These are phyloP conservation scores for Harpalus rubripes DNA, from an alignment of 2,888 invertebrate species.

Conservation along the genomic window DNA sequence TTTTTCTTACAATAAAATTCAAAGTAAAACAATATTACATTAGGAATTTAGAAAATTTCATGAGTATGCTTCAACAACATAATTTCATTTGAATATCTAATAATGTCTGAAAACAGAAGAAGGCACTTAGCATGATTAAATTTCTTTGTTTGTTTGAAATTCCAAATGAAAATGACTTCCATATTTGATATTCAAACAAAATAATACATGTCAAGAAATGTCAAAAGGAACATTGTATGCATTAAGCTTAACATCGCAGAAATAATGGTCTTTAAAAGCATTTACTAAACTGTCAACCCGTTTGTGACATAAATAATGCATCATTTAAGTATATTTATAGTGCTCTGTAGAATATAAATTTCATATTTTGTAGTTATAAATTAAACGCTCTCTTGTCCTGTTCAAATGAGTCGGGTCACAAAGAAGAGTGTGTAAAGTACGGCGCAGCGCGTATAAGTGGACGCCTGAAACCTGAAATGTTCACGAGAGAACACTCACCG, in stretches of 20 bases:
- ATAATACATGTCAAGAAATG: neutral
- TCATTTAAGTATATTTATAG: conserved; percentile 34
- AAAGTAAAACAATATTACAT: neutral
- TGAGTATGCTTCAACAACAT: neutral
- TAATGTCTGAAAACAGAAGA: neutral
- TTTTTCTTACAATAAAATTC: no score
- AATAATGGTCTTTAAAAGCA: conserved; percentile 17
- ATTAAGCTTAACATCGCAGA: neutral
- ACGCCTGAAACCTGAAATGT: conserved; percentile 6
- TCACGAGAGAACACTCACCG: neutral
- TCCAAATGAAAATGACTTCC: neutral
- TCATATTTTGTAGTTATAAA: conserved; percentile 23
- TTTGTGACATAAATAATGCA: neutral
- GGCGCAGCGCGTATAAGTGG: conserved; percentile 32
- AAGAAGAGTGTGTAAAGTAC: conserved; percentile 37
- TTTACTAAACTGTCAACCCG: conserved; percentile 28
- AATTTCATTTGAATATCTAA: neutral
- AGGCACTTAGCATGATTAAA: neutral
- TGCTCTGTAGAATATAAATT: conserved; percentile 20
- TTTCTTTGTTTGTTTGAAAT: neutral
- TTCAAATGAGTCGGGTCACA: conserved; percentile 8
- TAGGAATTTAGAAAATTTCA: neutral
- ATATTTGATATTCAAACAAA: conserved; percentile 11
- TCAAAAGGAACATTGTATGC: conserved; percentile 8
- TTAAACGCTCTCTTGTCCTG: neutral